phyloP scores from a whole-genome alignment of 2,797 vertebrate genomes.

The Acipenser oxyrinchus region DNA sequence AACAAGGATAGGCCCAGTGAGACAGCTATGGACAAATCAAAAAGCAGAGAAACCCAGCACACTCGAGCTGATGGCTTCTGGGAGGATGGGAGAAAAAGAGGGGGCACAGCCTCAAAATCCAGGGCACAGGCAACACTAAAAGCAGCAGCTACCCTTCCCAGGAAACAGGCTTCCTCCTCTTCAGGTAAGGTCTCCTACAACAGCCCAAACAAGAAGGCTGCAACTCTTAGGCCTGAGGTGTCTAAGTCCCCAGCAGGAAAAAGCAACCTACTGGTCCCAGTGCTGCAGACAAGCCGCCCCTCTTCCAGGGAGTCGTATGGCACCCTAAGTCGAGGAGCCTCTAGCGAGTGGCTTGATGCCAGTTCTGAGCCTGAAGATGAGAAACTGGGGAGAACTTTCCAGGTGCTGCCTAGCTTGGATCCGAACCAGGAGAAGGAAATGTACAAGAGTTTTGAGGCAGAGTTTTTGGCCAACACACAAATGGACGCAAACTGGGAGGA shows the following conservation, averaged over 20 bases:
- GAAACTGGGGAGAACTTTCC: slow-evolving; percentile 49
- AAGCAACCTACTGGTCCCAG: slow-evolving; percentile 45
- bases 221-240: slow-evolving; percentile 47
- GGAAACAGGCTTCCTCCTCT: slow-evolving; percentile 46
- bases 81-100: slow-evolving; percentile 36
- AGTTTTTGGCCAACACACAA: slow-evolving; percentile 79
- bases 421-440: slow-evolving; percentile 75
- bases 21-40: slow-evolving; percentile 38
- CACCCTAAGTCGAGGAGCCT: slow-evolving; percentile 29
- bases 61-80: neutral
- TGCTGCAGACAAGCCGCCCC: slow-evolving; percentile 50
- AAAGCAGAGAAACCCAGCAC: slow-evolving; percentile 61
- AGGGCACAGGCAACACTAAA: slow-evolving; percentile 43
- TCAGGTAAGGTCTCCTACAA: slow-evolving; percentile 49
- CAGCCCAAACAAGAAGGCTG: slow-evolving; percentile 54
- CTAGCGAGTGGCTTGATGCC: slow-evolving; percentile 29
- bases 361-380: slow-evolving; percentile 37
- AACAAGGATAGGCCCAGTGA: slow-evolving; percentile 42
- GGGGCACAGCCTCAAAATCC: slow-evolving; percentile 48
- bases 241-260: slow-evolving; percentile 57
- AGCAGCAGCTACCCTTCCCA: slow-evolving; percentile 32
- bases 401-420: slow-evolving; percentile 62
- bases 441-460: slow-evolving; percentile 78
- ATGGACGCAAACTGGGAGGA: slow-evolving; percentile 35
- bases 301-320: slow-evolving; percentile 29